Base-by-base conservation (phyloP, 2,797 vertebrate species). In the Emys orbicularis region DNA sequence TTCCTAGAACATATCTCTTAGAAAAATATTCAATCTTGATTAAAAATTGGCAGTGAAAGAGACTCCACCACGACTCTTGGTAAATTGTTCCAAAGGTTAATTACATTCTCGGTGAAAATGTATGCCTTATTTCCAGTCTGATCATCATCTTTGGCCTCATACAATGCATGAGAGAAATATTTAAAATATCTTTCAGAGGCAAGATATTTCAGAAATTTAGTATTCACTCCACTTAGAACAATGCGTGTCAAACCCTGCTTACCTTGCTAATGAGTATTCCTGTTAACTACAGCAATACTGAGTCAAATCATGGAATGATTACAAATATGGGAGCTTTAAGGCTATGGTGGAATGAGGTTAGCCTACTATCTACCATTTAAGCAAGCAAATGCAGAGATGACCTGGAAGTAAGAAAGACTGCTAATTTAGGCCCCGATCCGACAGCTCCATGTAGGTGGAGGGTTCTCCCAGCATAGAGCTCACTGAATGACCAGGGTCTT, bases 191-290 rank as follows among this genome's bases (percentile, higher is more conserved):
- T 74, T 59, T 59, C 56, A 57, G 74, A 76, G 82, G 65, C 57
- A 90, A 79, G 91, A 80, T 65, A 82, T 86, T 76, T 91, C 0
- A 0, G 79, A 94, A 94, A 96, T 90, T 65, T 86, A 44, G 88
- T 93, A 92, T 89, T 56, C 49, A 9, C 93, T 92, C 47, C 90
- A 82, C 80, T 88, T 87, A 84, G 52, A 87, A 92, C 61, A 95
- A 94, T 68, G 65, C 21, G 57, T 81, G 10, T 54, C 87, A 81
- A 87, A 90, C 57, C 21, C n/a, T 92, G 72, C 53, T 94, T 68
- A 19, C 87, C 54, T 80, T 90, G 31, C 27, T 90, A 79, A 41
- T 65, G 77, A 91, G 50, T 92, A 88, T 80, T 41, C 94, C 31
- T 56, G 82, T 92, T 95, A 95, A 87, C 4, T 80, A 89, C 57